Conservation (phyloP, 2,888 invertebrate species). For the Lamellibrachia columna region DNA sequence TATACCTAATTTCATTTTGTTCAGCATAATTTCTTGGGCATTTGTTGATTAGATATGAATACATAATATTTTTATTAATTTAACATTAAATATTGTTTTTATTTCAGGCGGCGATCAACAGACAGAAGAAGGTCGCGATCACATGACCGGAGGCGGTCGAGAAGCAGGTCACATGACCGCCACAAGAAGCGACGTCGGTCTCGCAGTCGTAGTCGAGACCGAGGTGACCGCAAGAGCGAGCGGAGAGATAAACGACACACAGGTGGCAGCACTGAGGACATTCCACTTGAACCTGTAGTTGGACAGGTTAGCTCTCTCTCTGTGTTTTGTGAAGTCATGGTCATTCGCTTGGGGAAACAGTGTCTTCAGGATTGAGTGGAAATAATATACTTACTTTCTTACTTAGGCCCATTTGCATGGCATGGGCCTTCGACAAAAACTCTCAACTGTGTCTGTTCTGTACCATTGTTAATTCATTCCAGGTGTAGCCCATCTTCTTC, state of each 20-base stretch:
- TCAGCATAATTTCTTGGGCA: neutral
- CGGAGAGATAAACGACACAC: neutral
- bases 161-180: neutral
- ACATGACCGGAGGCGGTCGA: constrained; percentile 26
- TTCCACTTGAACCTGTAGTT: constrained; percentile 68
- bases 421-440: no score
- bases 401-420: no score
- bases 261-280: constrained; percentile 34
- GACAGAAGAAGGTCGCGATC: constrained; percentile 35
- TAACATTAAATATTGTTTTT: constrained; percentile 44
- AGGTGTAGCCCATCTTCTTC: no score
- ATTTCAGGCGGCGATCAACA: constrained; percentile 17
- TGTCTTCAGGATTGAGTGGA: neutral
- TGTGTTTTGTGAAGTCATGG: no score
- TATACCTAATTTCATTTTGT: neutral
- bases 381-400: neutral
- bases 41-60: neutral
- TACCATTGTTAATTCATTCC: no score
- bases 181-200: constrained; percentile 20
- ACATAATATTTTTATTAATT: constrained; percentile 29
- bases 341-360: neutral
- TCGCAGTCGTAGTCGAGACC: constrained; percentile 20
- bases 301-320: constrained; percentile 61
- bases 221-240: constrained; percentile 23
- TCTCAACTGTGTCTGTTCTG: no score